phyloP scores from a whole-genome alignment of 2,797 vertebrate genomes.

The Lepilemur septentrionalis region DNA sequence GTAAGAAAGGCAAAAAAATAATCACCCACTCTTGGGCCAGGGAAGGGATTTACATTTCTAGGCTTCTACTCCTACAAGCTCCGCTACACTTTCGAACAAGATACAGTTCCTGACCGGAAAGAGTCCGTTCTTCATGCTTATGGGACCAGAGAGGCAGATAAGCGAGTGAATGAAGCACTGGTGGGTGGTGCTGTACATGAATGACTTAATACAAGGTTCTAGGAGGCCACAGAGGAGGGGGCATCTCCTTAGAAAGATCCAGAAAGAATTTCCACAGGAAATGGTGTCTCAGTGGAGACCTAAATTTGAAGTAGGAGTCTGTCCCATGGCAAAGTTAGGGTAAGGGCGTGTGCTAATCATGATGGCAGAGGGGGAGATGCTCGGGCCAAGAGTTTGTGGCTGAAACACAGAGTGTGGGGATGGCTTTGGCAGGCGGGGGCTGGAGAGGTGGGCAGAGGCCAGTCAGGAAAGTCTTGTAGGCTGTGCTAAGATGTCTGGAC shows the following conservation, averaged over 20 bases:
- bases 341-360: background rate
- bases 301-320: background rate
- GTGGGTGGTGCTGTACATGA: background rate
- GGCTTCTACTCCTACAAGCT: background rate
- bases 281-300: background rate
- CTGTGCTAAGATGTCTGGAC: background rate
- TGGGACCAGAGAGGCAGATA: background rate
- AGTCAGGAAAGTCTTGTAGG: background rate
- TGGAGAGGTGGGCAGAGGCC: background rate
- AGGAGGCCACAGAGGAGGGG: background rate
- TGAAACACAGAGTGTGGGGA: background rate
- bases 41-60: background rate
- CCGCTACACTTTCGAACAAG: background rate
- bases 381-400: background rate
- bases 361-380: background rate
- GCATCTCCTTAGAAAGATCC: background rate
- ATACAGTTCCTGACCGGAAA: background rate
- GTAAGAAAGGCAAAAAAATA: background rate
- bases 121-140: background rate
- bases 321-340: rapidly evolving
- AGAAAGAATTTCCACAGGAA: background rate
- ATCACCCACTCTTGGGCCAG: background rate
- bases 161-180: background rate
- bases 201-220: background rate
- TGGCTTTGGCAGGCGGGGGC: no score